Evolutionary conservation across 1,140 invertebrate species (phyloP).

Genomic region (Diuraphis noxia): DNA sequence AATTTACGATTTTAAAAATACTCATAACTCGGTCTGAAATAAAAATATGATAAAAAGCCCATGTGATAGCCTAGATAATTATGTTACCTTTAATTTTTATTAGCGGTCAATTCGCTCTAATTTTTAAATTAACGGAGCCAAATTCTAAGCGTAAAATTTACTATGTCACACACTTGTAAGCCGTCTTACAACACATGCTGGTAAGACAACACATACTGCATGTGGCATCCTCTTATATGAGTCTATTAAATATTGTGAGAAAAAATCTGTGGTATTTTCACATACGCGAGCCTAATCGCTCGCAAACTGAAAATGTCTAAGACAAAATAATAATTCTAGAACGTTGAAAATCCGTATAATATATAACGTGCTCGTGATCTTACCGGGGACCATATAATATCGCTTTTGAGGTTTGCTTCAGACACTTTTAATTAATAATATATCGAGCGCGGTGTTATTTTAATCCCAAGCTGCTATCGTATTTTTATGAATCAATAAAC

Average conservation of each 20-base stretch:
- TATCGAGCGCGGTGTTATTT: background rate
- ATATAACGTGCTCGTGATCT: background rate
- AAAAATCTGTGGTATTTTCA: background rate
- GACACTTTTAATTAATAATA: conserved; percentile 1
- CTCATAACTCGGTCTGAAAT: too few relatives aligned
- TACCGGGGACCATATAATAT: background rate
- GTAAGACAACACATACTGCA: too few relatives aligned
- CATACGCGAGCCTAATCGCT: background rate
- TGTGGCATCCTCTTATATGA: too few relatives aligned
- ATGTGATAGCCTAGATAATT: too few relatives aligned
- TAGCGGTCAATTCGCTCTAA: too few relatives aligned
- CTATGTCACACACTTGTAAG: too few relatives aligned
- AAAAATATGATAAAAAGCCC: too few relatives aligned
- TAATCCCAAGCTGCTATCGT: background rate
- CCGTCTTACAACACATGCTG: too few relatives aligned
- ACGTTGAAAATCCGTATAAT: background rate
- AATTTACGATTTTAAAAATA: too few relatives aligned
- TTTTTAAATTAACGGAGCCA: too few relatives aligned
- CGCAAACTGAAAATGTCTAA: background rate
- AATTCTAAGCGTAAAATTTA: too few relatives aligned
- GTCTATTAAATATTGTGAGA: background rate
- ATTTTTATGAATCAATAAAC: background rate
- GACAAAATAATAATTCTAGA: background rate
- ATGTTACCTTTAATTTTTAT: too few relatives aligned
- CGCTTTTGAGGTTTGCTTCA: background rate